Base-by-base conservation (phyloP, 2,797 vertebrate species). In the Numenius phaeopus region DNA sequence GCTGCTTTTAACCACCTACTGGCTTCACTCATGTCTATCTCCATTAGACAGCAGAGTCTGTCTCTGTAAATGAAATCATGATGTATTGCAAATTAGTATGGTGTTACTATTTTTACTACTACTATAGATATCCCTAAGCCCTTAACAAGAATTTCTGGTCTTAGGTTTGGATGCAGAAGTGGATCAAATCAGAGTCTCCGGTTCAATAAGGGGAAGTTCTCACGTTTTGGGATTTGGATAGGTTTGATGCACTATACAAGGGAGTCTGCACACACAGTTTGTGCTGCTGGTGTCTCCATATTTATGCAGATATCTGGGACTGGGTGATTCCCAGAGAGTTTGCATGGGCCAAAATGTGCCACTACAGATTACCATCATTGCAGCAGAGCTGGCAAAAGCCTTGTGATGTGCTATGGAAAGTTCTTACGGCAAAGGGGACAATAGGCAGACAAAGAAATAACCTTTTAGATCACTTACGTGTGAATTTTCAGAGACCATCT, bases 181-280 rank as follows among this genome's bases (percentile, higher is more conserved):
- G 15, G 54, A 34, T 76, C 52, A 72, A 82, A 82, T n/a, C 32
- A 20, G 57, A 87, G 40, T 7, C 2, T 0, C 11, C 0, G 0
- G 5, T 32, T 79, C 32, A 30, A 1, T 6, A 10, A 32, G 11
- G 11, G 19, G 10, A 67, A 79, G 10, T 9, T 15, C 16, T 85
- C 17, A 8, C 24, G 42, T 14, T 27, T 49, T 72, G 19, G 19
- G n/a, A 32, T 50, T 14, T 85, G 42, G 14, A 11, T 5, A 47
- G 59, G 8, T 88, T 21, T 85, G 26, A 8, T 18, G 22, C 21
- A 5, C 39, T 73, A 1, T 7, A 4, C 5, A 6, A 32, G 37
- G 29, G 26, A 59, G 52, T 39, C 40, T 21, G 34, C 54, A 50
- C 47, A 39, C 16, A 4, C 22, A 20, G 1, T 7, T 83, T 80